These are phyloP conservation scores for Erithacus rubecula DNA, from an alignment of 2,797 vertebrate species.

Conservation along the genomic window DNA sequence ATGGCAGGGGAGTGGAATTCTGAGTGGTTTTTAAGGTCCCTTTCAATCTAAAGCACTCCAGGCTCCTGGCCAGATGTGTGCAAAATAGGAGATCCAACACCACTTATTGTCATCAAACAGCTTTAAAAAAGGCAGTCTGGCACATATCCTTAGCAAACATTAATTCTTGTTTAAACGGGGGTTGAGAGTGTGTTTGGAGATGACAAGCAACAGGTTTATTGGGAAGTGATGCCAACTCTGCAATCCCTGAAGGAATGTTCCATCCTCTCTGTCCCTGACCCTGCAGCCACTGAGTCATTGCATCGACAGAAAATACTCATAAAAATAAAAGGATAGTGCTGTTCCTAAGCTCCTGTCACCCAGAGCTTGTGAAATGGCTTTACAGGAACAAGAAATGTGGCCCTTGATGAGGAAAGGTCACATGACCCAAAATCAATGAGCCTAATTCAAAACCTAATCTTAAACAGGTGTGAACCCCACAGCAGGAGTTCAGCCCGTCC, in stretches of 20 bases:
- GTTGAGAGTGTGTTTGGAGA: not conserved
- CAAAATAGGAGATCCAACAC: not conserved
- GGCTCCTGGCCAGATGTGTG: not conserved
- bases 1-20: not conserved
- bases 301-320: not conserved
- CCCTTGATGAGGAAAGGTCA: not conserved
- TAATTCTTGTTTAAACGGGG: not conserved
- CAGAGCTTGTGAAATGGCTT: not conserved
- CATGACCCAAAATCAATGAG: not conserved
- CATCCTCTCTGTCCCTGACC: not conserved
- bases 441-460: not conserved
- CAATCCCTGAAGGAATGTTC: not conserved
- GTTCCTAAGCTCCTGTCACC: not conserved
- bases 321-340: not conserved
- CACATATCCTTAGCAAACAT: not conserved
- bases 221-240: not conserved
- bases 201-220: not conserved
- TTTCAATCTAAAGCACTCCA: not conserved
- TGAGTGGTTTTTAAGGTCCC: not conserved
- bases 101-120: not conserved
- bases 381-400: not conserved
- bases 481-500: accelerated
- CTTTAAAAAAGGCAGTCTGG: not conserved
- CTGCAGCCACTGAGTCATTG: not conserved
- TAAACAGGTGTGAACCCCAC: not conserved